Percentiles rank a stretch among this genome's conserved stretches.
Evolutionary conservation across 2,797 vertebrate genomes (phyloP).

Genomic region (Chrosomus eos): DNA sequence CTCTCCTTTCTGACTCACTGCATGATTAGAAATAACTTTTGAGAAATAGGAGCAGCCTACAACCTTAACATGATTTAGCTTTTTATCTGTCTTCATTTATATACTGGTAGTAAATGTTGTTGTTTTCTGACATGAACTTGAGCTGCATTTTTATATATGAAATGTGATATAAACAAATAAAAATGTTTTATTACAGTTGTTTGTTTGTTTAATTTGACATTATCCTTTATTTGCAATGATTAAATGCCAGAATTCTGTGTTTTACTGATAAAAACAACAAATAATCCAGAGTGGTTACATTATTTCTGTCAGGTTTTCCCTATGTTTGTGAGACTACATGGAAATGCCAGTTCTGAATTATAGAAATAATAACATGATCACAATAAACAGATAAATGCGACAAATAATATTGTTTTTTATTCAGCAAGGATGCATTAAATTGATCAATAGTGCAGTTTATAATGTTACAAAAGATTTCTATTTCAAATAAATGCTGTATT

Average conservation of each 20-base stretch:
- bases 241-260: background rate
- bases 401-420: background rate
- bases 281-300: background rate
- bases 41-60: conserved; percentile 1
- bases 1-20: background rate
- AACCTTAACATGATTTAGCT: background rate
- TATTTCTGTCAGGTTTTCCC: background rate
- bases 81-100: background rate
- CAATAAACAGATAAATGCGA: background rate
- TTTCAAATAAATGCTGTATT: background rate
- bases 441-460: background rate
- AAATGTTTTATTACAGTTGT: background rate
- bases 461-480: background rate
- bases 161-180: background rate
- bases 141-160: background rate
- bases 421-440: background rate
- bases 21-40: conserved; percentile 10
- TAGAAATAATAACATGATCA: background rate
- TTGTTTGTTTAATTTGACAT: background rate
- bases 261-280: background rate
- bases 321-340: background rate
- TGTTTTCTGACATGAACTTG: background rate
- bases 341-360: background rate
- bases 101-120: background rate
- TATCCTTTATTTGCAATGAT: background rate